Evolutionary conservation across 53 echinoderm and acorn worm species (phyloP), one percentile per base, ranked within the genome.

Genomic region (Echinarachnius parma): DNA sequence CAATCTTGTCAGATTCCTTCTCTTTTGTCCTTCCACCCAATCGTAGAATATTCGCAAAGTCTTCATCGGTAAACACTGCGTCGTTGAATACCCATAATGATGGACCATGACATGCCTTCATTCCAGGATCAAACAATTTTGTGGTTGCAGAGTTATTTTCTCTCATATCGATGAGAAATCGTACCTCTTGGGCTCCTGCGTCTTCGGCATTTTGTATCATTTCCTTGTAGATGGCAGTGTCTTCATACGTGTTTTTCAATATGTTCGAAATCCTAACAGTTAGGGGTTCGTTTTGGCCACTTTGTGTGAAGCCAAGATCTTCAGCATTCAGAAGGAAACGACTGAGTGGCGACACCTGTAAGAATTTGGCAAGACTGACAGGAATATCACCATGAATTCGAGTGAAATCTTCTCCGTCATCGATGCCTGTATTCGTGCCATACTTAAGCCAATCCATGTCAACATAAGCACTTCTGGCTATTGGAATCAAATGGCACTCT

Each of bases 181-280:
- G 84, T 5, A 95, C 96, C 46, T 91, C 87, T 1, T 83, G 48
- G 16, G 96, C 96, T 34, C 96, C 90, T 4, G 96, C 96, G 78
- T 95, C 96, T 61, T 96, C 96, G 22, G 96, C 90, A 78, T 96
- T 96, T 74, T 96, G 96, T 21, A 96, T 85, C 82, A 96, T 64
- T 60, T 96, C 96, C n/a, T 82, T 91, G 26, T 45, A 60, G 26
- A 83, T 76, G 18, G 83, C 44, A 21, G 54, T 57, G 21, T 64
- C 45, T 33, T 33, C 46, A 19, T 83, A 83, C 14, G 56, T 76
- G 47, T 83, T 59, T 26, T 58, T 76, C 4, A 83, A 53, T 13
- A 83, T 76, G 35, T 83, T 83, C 48, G 47, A 76, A 27, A 83
- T 27, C 25, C 83, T 54, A 19, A 66, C 46, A 0, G 83, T 83